A percentile compares a stretch with the other conserved stretches of the same genome.
These are phyloP conservation scores for Tenthredo livida DNA, from an alignment of 2,888 invertebrate genomes.

Conservation along the genomic window DNA sequence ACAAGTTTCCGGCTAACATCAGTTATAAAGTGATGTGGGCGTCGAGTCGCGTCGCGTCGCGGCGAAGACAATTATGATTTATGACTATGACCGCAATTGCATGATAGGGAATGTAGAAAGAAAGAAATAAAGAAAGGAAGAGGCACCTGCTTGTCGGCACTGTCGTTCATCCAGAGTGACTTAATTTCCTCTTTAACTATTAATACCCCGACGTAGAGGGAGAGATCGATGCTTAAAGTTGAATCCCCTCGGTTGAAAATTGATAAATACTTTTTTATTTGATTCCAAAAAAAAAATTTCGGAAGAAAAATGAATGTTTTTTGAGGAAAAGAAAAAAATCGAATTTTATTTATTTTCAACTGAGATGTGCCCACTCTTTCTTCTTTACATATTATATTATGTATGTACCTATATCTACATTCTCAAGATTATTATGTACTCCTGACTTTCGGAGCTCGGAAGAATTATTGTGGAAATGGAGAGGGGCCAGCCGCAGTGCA, in stretches of 20 bases:
- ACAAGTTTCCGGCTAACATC: constrained; percentile 5
- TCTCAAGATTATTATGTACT: not conserved
- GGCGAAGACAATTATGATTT: constrained; percentile 31
- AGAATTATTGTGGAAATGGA: constrained; percentile 1
- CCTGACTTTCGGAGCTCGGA: not conserved
- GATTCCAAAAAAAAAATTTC: no score
- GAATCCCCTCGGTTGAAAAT: no score
- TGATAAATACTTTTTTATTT: no score
- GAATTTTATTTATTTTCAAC: no score
- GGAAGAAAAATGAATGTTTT: no score
- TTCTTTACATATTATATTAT: not conserved
- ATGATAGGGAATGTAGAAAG: not conserved
- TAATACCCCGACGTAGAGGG: not conserved
- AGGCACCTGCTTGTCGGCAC: constrained; percentile 21
- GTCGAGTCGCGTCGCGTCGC: not conserved
- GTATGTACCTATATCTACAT: not conserved
- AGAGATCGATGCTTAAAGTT: not conserved
- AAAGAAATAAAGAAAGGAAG: not conserved
- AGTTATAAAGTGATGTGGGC: not conserved
- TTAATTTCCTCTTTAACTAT: constrained; percentile 1
- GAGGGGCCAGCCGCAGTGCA: not conserved
- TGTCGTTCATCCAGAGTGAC: not conserved
- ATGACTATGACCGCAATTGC: constrained; percentile 11
- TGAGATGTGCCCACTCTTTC: no score
- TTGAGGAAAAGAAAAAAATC: no score